Evolutionary conservation across 2,888 invertebrate species (phyloP), one percentile per base, ranked within the genome.

Genomic region (Macrosoma leucophasiata): DNA sequence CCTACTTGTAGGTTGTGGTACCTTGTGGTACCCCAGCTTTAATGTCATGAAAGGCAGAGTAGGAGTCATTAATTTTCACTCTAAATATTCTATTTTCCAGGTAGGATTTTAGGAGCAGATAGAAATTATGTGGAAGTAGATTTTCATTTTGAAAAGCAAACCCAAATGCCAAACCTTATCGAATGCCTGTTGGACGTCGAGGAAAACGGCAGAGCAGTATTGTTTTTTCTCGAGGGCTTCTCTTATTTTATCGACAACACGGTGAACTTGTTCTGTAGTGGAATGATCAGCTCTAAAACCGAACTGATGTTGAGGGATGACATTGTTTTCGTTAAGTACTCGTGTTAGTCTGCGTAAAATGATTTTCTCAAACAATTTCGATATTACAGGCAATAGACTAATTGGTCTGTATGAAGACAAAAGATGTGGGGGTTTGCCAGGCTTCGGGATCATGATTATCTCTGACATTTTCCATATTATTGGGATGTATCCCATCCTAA

Each of bases 91-190:
- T 20, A 6, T 32, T 28, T 9, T 14, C 4, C 7, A 48, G 14
- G 19, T 47, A 48, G 0, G 44, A 49, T 11, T 34, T 48, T n/a
- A n/a, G n/a, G n/a, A n/a, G n/a, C n/a, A n/a, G n/a, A n/a, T n/a
- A n/a, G n/a, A n/a, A n/a, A n/a, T 2, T 0, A 1, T 0, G 14
- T 32, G 42, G 10, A 28, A 36, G 6, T 8, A 29, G 18, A 41
- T 20, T 33, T 47, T 50, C 15, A 50, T 39, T 24, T 51, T 50
- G 9, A 11, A 48, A 0, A 48, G 25, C 0, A 48, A 27, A 0
- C 48, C 49, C 8, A 42, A 29, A 23, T 51, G 48, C 52, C 50
- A 52, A 0, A 55, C 50, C 12, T 30, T 30, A 22, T 50, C 51
- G 19, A 55, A 52, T 1, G 51, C 52, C n/a, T 48, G 48, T 6